A percentile compares a stretch with the other conserved stretches of the same genome.
These are phyloP conservation scores for Aphelenchoides bicaudatus DNA, from an alignment of 2,888 invertebrate species.

Conservation along the genomic window DNA sequence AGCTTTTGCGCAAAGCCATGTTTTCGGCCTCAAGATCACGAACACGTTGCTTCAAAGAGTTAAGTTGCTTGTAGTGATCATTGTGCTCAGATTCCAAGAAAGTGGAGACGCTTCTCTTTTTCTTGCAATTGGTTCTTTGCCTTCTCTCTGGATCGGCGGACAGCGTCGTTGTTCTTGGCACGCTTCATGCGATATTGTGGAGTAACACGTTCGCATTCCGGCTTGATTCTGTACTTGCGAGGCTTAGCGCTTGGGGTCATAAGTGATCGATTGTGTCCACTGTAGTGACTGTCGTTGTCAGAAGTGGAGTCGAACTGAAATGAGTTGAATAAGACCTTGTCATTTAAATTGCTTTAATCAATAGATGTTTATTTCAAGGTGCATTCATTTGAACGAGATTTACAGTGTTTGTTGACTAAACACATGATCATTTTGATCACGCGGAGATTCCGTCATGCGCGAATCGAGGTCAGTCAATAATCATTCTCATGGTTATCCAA, in stretches of 20 bases:
- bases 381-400: too few relatives aligned
- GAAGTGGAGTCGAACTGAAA: conserved; percentile 21
- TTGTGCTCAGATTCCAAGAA: conserved; percentile 27
- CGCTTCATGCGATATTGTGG: conserved; percentile 37
- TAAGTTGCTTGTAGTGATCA: conserved; percentile 5
- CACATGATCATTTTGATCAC: too few relatives aligned
- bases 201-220: conserved; percentile 36
- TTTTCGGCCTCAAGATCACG: conserved; percentile 15
- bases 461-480: too few relatives aligned
- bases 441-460: too few relatives aligned
- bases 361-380: background rate
- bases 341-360: background rate
- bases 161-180: conserved; percentile 42
- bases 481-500: too few relatives aligned
- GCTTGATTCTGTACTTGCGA: conserved; percentile 41
- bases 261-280: too few relatives aligned
- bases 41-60: conserved; percentile 11
- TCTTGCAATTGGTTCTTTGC: conserved; percentile 37
- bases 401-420: too few relatives aligned
- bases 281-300: conserved; percentile 17
- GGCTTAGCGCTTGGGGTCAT: conserved; percentile 30
- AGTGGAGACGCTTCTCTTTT: conserved; percentile 30
- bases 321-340: background rate
- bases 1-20: conserved; percentile 13
- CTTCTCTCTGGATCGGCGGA: conserved; percentile 36